These are phyloP conservation scores for Papilio helenus DNA, from an alignment of 1,140 invertebrate species.

Conservation along the genomic window DNA sequence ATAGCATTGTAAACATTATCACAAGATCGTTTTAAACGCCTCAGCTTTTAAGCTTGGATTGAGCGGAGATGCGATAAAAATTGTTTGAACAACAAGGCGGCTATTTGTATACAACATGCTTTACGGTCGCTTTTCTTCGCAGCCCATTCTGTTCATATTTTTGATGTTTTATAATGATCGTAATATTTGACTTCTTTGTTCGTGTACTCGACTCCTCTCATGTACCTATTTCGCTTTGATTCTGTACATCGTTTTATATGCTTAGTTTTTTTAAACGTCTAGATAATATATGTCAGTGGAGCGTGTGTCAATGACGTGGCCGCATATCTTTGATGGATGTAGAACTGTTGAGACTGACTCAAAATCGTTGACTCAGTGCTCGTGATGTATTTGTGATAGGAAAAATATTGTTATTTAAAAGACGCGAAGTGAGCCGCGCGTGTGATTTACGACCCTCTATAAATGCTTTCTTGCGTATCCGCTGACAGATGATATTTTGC, in stretches of 20 bases:
- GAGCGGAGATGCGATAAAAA: slow-evolving; percentile 1
- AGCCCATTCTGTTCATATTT: not conserved
- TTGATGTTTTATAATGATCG: not conserved
- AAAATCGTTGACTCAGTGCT: not conserved
- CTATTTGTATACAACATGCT: not conserved
- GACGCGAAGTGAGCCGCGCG: not conserved
- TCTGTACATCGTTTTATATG: too few relatives aligned
- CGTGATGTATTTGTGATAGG: not conserved
- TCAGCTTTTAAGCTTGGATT: not conserved
- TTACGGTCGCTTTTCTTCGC: not conserved
- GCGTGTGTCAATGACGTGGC: not conserved
- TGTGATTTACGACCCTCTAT: not conserved
- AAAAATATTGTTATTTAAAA: not conserved
- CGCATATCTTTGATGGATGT: not conserved
- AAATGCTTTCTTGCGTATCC: not conserved
- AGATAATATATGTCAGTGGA: too few relatives aligned
- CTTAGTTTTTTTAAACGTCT: too few relatives aligned
- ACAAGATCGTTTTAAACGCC: slow-evolving; percentile 4
- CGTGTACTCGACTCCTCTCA: not conserved
- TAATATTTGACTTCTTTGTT: not conserved
- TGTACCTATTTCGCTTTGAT: not conserved
- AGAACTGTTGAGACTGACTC: not conserved
- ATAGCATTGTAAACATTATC: not conserved
- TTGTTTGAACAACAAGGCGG: not conserved
- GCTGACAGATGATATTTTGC: not conserved